Conservation (phyloP, 2,888 invertebrate species). For the Watsonalla binaria region DNA sequence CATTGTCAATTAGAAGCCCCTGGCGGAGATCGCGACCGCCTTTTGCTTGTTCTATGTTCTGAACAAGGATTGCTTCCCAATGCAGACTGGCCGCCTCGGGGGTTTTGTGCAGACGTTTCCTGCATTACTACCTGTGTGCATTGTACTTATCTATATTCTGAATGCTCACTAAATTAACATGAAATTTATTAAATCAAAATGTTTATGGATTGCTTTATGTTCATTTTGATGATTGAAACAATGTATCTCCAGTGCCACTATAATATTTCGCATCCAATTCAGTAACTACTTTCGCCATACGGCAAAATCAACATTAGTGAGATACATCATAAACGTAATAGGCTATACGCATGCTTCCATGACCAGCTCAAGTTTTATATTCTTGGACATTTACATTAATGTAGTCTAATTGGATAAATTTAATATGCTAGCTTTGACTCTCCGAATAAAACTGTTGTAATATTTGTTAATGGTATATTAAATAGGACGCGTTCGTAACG, state of each 20-base stretch:
- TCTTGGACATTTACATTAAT: too few relatives aligned
- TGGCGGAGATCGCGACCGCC: conserved; percentile 63
- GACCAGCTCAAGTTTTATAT: too few relatives aligned
- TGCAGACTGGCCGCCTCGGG: conserved; percentile 64
- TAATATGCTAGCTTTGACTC: too few relatives aligned
- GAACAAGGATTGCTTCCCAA: conserved; percentile 65
- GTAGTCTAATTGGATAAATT: too few relatives aligned
- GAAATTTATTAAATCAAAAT: conserved; percentile 58
- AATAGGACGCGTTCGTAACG: conserved; percentile 18
- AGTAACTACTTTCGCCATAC: conserved; percentile 5
- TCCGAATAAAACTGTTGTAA: neutral
- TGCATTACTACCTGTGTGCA: conserved; percentile 63
- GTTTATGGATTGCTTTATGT: conserved; percentile 24
- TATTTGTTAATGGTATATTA: conserved; percentile 4
- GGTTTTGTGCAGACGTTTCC: conserved; percentile 67
- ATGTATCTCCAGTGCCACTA: neutral
- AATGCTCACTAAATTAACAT: conserved; percentile 64
- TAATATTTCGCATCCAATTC: conserved; percentile 18
- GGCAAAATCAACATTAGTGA: conserved; percentile 1
- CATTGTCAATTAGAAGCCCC: conserved; percentile 72
- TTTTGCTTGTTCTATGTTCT: conserved; percentile 66
- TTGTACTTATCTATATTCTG: conserved; percentile 56
- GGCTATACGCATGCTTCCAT: too few relatives aligned
- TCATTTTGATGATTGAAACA: neutral
- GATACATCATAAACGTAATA: neutral